These are phyloP conservation scores for Mustelus asterias DNA, from an alignment of 2,113 vertebrate species.

Conservation along the genomic window DNA sequence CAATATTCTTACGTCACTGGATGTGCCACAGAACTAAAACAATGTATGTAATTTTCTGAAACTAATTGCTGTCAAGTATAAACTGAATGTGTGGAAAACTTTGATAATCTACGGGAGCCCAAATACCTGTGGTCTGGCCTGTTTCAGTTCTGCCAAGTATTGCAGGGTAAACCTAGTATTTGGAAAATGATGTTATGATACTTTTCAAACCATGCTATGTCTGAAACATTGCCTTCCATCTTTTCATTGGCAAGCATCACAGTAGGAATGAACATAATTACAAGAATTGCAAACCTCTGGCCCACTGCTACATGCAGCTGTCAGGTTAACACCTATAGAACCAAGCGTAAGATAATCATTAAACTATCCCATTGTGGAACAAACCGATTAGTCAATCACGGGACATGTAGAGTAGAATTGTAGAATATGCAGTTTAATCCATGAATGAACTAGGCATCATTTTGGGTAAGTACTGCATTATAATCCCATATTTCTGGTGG, in stretches of 20 bases:
- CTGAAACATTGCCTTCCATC: background rate
- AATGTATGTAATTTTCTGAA: background rate
- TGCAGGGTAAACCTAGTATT: background rate
- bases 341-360: background rate
- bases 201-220: background rate
- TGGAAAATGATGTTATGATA: background rate
- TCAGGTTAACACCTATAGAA: background rate
- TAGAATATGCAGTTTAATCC: background rate
- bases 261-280: background rate
- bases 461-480: no score
- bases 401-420: background rate
- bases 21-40: background rate
- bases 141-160: background rate
- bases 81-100: background rate
- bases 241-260: background rate
- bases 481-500: background rate
- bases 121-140: background rate
- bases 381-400: background rate
- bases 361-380: background rate
- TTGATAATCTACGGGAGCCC: background rate
- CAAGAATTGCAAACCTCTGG: background rate
- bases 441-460: no score
- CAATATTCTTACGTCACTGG: background rate
- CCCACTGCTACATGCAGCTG: background rate
- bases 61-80: background rate